Evolutionary conservation across 2,888 invertebrate species (phyloP), one percentile per base, ranked within the genome.

Genomic region (Uloborus plumipes): DNA sequence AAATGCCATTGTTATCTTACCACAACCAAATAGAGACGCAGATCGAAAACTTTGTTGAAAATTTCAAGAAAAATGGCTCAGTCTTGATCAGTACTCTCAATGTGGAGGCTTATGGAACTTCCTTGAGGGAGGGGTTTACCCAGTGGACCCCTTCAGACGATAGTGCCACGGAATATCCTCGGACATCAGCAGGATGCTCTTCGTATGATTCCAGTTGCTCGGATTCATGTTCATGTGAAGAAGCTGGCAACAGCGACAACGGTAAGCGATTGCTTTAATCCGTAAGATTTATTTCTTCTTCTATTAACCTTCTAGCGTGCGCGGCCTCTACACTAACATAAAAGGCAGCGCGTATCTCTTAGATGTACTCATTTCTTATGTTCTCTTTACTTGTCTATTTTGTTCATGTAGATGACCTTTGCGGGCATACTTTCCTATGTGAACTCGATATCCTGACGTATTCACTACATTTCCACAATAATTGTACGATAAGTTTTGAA

Each of bases 1-100:
- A 11, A 11, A 84, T 80, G 80, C 84, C 84, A 4, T 69, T 84
- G 13, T 67, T 61, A 26, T 76, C 80, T 0, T 84, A 79, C 64
- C 84, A 84, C 72, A 81, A 66, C 58, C 84, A 84, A 58, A 84
- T 84, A 14, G 84, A 84, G 51, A 69, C 75, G 7, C 84, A 84
- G 50, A 84, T 84, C 51, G 84, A 84, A 72, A 79, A 65, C 18
- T 84, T 84, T 20, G 84, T 84, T 1, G 84, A 84, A 51, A 71
- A 81, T 39, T 80, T 84, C 73, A 80, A 77, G 59, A 84, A 81
- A 55, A 84, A 84, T 55, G 84, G 84, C 3, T 84, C 80, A 9
- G 80, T 84, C 18, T 59, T 84, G 2, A 81, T 81, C 53, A 76
- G 69, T 26, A 77, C 70, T 14, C 51, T 84, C 11, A 80, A 76